Evolutionary conservation across 2,888 invertebrate species (phyloP).

Genomic region (Amphimallon solstitiale): DNA sequence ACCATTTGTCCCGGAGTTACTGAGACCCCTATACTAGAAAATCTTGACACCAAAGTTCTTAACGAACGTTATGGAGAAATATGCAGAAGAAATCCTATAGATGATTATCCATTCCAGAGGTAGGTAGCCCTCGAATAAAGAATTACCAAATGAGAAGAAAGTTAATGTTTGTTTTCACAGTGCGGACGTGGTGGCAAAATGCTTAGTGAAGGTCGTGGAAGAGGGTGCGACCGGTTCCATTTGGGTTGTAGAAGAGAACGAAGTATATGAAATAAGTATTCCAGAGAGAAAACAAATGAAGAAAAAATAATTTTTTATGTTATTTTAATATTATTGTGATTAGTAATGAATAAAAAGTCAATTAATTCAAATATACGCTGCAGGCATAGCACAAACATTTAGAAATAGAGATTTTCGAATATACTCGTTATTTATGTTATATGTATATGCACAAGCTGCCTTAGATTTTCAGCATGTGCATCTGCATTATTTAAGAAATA

Average conservation of each 20-base stretch:
- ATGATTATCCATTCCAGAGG: neutral
- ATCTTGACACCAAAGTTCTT: slow-evolving; percentile 1
- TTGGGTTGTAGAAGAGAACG: slow-evolving; percentile 63
- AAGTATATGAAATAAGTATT: slow-evolving; percentile 58
- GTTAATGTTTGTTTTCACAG: slow-evolving; percentile 40
- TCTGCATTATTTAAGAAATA: no score
- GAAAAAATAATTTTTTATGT: slow-evolving; percentile 31
- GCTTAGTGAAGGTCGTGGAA: slow-evolving; percentile 49
- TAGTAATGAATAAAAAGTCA: neutral
- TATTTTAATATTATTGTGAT: neutral
- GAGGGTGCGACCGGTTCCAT: slow-evolving; percentile 62
- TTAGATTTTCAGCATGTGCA: no score
- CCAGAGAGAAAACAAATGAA: slow-evolving; percentile 37
- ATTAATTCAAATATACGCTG: neutral
- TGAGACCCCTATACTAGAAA: slow-evolving; percentile 51
- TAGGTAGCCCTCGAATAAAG: no score
- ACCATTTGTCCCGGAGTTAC: slow-evolving; percentile 62
- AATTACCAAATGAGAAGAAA: no score
- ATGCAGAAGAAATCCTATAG: neutral
- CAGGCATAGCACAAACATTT: no score
- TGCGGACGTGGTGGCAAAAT: slow-evolving; percentile 51
- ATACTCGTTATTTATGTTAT: no score
- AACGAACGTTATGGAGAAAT: slow-evolving; percentile 20
- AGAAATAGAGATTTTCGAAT: no score
- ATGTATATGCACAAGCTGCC: no score